These are phyloP conservation scores for Poeciliopsis infans DNA, from an alignment of 2,797 vertebrate genomes.

Conservation along the genomic window DNA sequence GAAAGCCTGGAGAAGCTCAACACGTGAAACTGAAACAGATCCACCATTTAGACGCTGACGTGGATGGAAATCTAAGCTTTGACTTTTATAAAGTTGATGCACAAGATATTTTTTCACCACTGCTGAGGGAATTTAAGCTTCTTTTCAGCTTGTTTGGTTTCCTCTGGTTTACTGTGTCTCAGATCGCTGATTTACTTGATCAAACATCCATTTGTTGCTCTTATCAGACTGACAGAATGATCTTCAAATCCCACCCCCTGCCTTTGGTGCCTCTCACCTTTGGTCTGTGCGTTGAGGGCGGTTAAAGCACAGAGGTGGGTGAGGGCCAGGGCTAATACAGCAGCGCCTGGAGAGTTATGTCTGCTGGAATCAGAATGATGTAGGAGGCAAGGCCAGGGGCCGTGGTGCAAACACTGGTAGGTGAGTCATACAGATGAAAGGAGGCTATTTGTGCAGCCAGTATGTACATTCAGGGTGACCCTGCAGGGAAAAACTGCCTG, in stretches of 20 bases:
- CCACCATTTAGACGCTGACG: slow-evolving; percentile 2
- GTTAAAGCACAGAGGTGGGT: slow-evolving; percentile 25
- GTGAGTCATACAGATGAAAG: slow-evolving; percentile 65
- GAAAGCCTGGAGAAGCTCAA: slow-evolving; percentile 17
- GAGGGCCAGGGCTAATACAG: slow-evolving; percentile 43
- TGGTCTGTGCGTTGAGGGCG: slow-evolving; percentile 42
- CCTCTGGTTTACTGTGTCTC: slow-evolving; percentile 11
- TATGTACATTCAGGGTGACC: slow-evolving; percentile 43
- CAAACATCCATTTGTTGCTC: slow-evolving; percentile 6
- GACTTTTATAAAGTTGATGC: neutral
- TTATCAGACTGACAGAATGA: slow-evolving; percentile 23
- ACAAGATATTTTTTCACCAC: neutral
- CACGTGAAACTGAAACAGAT: neutral
- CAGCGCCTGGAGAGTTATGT: slow-evolving; percentile 60
- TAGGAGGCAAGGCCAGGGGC: slow-evolving; percentile 52
- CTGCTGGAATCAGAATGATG: slow-evolving; percentile 69
- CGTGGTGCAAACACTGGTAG: slow-evolving; percentile 42
- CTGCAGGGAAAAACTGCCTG: slow-evolving; percentile 54
- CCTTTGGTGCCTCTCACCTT: slow-evolving; percentile 37
- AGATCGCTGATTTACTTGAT: neutral
- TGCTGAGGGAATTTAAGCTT: neutral
- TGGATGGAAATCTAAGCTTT: slow-evolving; percentile 15
- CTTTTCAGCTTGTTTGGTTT: slow-evolving; percentile 27
- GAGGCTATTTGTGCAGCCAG: slow-evolving; percentile 54
- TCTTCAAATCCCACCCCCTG: slow-evolving; percentile 28